Conservation (phyloP, 2,113 vertebrate genomes). For the Alouatta palliata region DNA sequence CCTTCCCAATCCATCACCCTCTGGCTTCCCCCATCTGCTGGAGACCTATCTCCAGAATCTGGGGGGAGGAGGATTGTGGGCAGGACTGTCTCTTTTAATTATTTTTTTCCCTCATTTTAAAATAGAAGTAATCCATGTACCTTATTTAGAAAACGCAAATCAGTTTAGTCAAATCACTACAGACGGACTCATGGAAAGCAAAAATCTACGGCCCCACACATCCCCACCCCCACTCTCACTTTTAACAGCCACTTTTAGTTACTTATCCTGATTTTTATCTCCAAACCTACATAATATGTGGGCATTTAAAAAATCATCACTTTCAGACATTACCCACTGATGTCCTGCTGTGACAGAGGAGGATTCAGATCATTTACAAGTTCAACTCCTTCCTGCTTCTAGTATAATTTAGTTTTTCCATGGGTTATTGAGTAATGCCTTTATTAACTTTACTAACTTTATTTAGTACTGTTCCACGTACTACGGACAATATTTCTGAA, state of each 20-base stretch:
- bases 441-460: background rate
- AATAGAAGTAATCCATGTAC: background rate
- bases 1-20: too few species aligned
- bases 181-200: slow-evolving; percentile 6
- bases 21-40: too few species aligned
- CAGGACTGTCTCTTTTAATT: background rate
- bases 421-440: background rate
- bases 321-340: slow-evolving; percentile 22
- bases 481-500: slow-evolving; percentile 32
- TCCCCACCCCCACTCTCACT: background rate
- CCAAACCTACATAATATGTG: slow-evolving; percentile 22
- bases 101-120: slow-evolving; percentile 48
- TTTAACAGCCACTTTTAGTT: background rate
- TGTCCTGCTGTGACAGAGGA: background rate
- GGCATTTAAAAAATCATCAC: background rate
- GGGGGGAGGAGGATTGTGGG: background rate
- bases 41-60: background rate
- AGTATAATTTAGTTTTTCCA: background rate
- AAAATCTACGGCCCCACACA: background rate
- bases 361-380: background rate
- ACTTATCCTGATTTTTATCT: slow-evolving; percentile 8
- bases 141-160: slow-evolving; percentile 34
- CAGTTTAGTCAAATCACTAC: slow-evolving; percentile 1
- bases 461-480: background rate
- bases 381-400: slow-evolving; percentile 47